Base-by-base conservation (phyloP, 2,888 invertebrate genomes). In the Drosophila neotestacea region DNA sequence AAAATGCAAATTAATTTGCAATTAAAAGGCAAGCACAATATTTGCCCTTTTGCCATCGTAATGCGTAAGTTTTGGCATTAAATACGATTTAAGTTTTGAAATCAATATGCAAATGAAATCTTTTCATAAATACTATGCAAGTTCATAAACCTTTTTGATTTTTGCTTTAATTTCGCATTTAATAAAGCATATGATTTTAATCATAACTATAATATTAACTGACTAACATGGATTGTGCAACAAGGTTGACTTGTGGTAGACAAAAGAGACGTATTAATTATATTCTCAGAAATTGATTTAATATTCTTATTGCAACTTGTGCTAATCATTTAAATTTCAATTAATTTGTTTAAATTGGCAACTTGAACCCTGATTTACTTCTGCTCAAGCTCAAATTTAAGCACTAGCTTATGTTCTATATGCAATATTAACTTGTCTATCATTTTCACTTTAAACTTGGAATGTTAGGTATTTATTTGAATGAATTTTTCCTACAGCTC, bases 1-100 rank as follows among this genome's bases (percentile, higher is more conserved):
- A 82, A 86, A 81, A 79, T 88, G 77, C 79, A 81, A 84, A 79
- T 82, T 85, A 69, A 78, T 77, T 58, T 80, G 74, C 83, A 79
- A 85, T 80, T 83, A 76, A 79, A 66, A 65, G 54, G 47, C 51
- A 51, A 65, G 48, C 55, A 30, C n/a, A 67, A 56, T 54, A 22
- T 27, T 63, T 22, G 22, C 28, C 38, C 36, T 44, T 22, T 46
- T 44, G 11, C 22, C 11, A 32, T 51, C 65, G 7, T 16, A 61
- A 41, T 60, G 56, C 44, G 22, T 22, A 22, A 50, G 11, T 66
- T 69, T 64, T 64, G 22, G 55, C 68, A 56, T 65, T 55, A 58
- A 67, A 73, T 60, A 54, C 3, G 22, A 22, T 22, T 22, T 22
- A 22, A 22, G 22, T 3, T 22, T 22, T 22, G 3, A 22, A 13